These are phyloP conservation scores for Gila robusta DNA, from an alignment of 2,797 vertebrate genomes.

Conservation along the genomic window DNA sequence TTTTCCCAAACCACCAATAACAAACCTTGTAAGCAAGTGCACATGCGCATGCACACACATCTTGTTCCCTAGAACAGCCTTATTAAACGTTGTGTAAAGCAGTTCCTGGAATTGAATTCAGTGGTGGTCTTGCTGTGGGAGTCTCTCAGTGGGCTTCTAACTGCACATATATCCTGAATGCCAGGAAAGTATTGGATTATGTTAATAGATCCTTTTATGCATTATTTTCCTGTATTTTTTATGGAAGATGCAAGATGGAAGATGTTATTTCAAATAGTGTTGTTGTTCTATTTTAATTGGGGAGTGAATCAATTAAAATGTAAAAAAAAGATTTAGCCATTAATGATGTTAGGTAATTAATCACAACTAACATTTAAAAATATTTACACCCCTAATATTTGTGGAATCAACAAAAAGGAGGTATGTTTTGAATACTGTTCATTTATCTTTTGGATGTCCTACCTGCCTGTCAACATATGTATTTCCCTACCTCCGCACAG, in stretches of 20 bases:
- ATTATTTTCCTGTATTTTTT: neutral
- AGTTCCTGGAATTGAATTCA: conserved; percentile 40
- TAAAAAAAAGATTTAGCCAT: neutral
- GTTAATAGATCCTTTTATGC: neutral
- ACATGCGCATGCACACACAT: neutral
- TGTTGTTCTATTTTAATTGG: neutral
- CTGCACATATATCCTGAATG: neutral
- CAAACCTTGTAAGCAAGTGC: conserved; percentile 50
- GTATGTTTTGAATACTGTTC: neutral
- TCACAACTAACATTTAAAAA: neutral
- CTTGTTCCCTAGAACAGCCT: conserved; percentile 32
- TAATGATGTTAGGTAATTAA: neutral
- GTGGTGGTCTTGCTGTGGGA: conserved; percentile 8
- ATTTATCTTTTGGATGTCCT: too few relatives aligned
- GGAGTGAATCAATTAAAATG: neutral
- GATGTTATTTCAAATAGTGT: conserved; percentile 16
- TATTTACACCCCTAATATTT: neutral
- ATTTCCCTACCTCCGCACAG: too few relatives aligned
- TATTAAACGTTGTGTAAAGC: conserved; percentile 45
- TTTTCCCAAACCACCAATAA: conserved; percentile 68
- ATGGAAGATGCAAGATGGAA: conserved; percentile 23
- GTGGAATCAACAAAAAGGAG: neutral
- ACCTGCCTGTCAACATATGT: too few relatives aligned
- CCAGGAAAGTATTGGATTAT: neutral
- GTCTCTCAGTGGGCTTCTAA: conserved; percentile 2